A percentile compares a stretch with the other conserved stretches of the same genome.
These are phyloP conservation scores for Meloe dianella DNA, from an alignment of 2,888 invertebrate species.

Conservation along the genomic window DNA sequence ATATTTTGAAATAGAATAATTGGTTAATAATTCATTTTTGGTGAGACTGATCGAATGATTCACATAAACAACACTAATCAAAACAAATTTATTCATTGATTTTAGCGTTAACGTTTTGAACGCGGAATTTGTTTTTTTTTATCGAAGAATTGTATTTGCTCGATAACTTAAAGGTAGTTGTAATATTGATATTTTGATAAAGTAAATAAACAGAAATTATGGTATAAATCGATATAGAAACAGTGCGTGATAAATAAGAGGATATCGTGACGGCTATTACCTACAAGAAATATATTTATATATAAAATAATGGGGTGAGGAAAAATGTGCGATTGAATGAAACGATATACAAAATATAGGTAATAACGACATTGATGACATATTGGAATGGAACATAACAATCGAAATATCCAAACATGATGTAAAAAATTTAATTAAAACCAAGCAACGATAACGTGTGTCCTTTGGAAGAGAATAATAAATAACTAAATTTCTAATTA, in stretches of 20 bases:
- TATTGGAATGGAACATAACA: neutral
- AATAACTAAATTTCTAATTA: neutral
- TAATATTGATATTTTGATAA: neutral
- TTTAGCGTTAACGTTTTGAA: no score
- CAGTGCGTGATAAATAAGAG: slow-evolving; percentile 26
- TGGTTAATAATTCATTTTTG: no score
- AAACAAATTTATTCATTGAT: no score
- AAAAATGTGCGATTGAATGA: neutral
- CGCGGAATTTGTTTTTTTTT: no score
- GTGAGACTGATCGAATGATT: no score
- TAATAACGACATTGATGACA: no score
- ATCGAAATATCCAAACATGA: no score
- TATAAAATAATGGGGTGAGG: neutral
- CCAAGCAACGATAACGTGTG: neutral
- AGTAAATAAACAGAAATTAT: slow-evolving; percentile 28
- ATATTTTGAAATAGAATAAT: no score
- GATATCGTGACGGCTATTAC: slow-evolving; percentile 27
- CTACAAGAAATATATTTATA: slow-evolving; percentile 11
- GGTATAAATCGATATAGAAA: slow-evolving; percentile 20
- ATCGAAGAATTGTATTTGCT: no score
- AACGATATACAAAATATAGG: neutral
- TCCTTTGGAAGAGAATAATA: no score
- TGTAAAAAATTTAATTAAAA: neutral
- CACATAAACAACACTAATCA: no score
- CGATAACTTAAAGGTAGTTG: no score